Base-by-base conservation (phyloP, 1,140 invertebrate genomes). In the Camponotus pennsylvanicus region DNA sequence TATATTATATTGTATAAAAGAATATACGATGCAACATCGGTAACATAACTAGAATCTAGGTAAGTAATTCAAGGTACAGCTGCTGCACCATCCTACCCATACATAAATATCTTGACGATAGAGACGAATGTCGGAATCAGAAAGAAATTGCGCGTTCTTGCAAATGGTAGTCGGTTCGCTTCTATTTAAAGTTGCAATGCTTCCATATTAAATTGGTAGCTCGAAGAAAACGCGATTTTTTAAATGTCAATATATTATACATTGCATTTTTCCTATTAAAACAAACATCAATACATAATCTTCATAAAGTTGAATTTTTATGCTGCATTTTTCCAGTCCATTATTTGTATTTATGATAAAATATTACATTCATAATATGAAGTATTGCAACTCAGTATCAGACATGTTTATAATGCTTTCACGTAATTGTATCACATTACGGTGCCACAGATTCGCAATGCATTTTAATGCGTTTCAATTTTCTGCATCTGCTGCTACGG, bases 1-100 rank as follows among this genome's bases (percentile, higher is more conserved):
- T 52, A 52, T 21, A 63, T 63, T 61, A 49, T n/a, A 18, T 32
- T 66, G 55, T 32, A 27, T 27, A 80, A 80, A 80, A 70, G 34
- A 59, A 45, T 52, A 37, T 59, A 21, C 69, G 69, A 61, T 11
- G 27, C 55, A n/a, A 63, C 55, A 40, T 75, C 79, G 27, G 73
- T 83, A 83, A 83, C 69, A 73, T 18, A 69, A 73, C 79, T 37
- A 61, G 79, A 83, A 83, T 83, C 69, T 63, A 83, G 79, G 69
- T 83, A 83, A 83, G 79, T 83, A 83, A 83, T 83, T 83, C 79
- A 83, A 83, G 69, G 69, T 75, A 70, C 79, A 83, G 79, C 79
- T 83, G 79, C 79, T 27, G 69, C 55, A 75, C 55, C 37, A 42
- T 75, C 73, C 55, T 49, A 61, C 27, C 79, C 69, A 83, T 83